phyloP scores from a whole-genome alignment of 2,888 invertebrate species.

The Calameuta pallipes region DNA sequence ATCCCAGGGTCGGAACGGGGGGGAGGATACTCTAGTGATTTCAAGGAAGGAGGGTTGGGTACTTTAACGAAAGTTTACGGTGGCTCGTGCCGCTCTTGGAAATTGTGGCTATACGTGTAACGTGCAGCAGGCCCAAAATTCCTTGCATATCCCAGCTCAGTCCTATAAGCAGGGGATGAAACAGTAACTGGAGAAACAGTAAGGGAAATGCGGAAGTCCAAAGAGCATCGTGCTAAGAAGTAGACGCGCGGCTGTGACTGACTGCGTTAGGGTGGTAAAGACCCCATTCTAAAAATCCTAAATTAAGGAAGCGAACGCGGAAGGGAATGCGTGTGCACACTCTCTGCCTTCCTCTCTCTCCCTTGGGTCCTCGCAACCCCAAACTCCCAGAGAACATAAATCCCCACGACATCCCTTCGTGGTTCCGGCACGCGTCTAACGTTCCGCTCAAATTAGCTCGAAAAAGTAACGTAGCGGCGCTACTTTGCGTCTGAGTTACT shows the following conservation, averaged over 20 bases:
- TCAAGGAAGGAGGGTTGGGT: background rate
- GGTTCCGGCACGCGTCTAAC: constrained; percentile 6
- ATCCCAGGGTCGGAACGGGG: background rate
- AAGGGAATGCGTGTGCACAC: constrained; percentile 16
- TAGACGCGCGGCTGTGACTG: constrained; percentile 1
- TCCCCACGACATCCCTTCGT: background rate
- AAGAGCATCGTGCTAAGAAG: background rate
- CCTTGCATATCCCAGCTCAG: background rate
- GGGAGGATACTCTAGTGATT: background rate
- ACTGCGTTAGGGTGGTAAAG: background rate
- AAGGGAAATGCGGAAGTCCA: background rate
- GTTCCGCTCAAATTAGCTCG: constrained; percentile 4
- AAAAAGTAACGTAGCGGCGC: background rate
- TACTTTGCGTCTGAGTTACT: constrained; percentile 5
- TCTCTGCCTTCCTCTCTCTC: background rate
- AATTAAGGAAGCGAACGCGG: constrained; percentile 23
- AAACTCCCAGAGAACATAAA: background rate
- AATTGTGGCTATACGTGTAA: background rate
- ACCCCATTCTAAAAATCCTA: constrained; percentile 23
- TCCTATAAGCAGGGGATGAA: background rate
- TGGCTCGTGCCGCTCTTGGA: background rate
- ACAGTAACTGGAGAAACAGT: background rate
- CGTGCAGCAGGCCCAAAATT: background rate
- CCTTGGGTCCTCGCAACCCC: background rate
- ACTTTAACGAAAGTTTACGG: background rate